Conservation (phyloP, 2,888 invertebrate genomes). For the Luperina testacea region DNA sequence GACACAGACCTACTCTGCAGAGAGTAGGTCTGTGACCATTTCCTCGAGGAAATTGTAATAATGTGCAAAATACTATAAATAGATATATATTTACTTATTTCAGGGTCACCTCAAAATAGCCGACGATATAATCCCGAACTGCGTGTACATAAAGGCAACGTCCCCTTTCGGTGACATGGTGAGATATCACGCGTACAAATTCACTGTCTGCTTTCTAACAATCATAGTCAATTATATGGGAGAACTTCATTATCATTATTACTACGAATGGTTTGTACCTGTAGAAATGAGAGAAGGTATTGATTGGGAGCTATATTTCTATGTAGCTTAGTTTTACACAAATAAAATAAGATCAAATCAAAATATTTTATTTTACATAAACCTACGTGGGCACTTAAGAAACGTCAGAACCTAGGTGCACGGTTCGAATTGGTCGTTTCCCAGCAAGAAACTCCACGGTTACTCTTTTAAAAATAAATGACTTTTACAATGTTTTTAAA, state of each 20-base stretch:
- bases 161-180: constrained; percentile 35
- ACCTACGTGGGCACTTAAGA: no score
- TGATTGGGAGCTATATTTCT: constrained; percentile 64
- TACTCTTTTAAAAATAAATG: no score
- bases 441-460: no score
- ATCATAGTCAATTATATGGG: constrained; percentile 55
- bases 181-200: constrained; percentile 54
- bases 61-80: neutral
- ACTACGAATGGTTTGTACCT: constrained; percentile 70
- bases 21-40: no score
- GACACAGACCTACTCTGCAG: no score
- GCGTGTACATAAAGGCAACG: constrained; percentile 37
- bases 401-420: no score
- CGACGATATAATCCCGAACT: neutral
- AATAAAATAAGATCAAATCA: neutral
- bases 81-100: constrained; percentile 7
- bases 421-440: no score
- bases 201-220: constrained; percentile 63
- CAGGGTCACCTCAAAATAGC: constrained; percentile 23
- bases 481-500: no score
- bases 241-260: constrained; percentile 13
- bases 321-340: neutral
- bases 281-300: constrained; percentile 62
- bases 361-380: no score
- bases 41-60: neutral